Conservation (phyloP, 2,797 vertebrate species). For the Chaetophractus vellerosus region DNA sequence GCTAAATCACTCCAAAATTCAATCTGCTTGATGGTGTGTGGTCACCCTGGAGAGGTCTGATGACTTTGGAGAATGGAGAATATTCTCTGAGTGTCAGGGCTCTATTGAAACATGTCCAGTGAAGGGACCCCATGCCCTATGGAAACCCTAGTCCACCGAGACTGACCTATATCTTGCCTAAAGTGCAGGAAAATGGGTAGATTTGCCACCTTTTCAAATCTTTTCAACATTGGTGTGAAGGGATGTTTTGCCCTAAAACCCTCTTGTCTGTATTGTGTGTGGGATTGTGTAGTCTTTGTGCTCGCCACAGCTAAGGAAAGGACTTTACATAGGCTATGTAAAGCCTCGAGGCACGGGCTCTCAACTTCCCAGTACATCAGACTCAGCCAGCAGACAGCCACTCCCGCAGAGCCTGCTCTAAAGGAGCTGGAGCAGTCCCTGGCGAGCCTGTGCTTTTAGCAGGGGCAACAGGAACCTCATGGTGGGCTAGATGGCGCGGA, state of each 20-base stretch:
- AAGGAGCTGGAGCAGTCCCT: neutral
- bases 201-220: neutral
- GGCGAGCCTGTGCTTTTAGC: neutral
- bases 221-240: neutral
- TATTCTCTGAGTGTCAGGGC: neutral
- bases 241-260: neutral
- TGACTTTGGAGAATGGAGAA: neutral
- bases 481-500: neutral
- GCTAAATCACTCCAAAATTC: constrained; percentile 71
- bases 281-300: neutral
- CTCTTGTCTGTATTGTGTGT: neutral
- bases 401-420: neutral
- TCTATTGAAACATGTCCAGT: constrained; percentile 1
- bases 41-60: constrained; percentile 19
- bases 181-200: constrained; percentile 2
- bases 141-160: neutral
- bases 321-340: neutral
- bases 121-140: neutral
- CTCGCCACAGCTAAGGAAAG: neutral
- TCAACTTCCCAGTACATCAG: neutral
- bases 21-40: constrained; percentile 59
- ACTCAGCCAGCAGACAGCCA: neutral
- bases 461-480: too few species aligned
- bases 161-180: neutral
- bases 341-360: neutral